phyloP scores from a whole-genome alignment of 2,888 invertebrate genomes.

The Nemotelus nigrinus region DNA sequence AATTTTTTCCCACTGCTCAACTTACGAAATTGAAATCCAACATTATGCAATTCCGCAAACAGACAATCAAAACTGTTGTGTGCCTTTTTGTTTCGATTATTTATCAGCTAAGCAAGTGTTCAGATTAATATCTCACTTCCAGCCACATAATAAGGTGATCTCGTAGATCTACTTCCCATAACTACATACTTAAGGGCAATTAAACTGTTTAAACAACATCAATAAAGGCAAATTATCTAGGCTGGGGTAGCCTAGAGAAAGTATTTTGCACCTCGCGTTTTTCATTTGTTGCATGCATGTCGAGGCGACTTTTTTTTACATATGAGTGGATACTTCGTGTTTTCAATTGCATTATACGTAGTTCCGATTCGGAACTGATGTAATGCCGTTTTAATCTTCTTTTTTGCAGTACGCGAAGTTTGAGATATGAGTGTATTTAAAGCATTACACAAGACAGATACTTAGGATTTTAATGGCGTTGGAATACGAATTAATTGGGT shows the following conservation, averaged over 20 bases:
- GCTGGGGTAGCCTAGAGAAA: constrained; percentile 32
- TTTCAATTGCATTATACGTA: neutral
- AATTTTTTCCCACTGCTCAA: too few species aligned
- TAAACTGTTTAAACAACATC: constrained; percentile 18
- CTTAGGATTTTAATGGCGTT: too few species aligned
- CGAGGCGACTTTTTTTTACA: neutral
- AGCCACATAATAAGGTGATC: neutral
- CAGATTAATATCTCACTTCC: neutral
- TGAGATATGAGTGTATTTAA: too few species aligned
- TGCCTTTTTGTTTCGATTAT: neutral
- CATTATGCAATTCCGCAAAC: too few species aligned
- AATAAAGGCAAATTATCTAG: constrained; percentile 19
- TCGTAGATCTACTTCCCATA: neutral
- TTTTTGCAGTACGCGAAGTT: neutral
- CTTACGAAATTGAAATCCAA: too few species aligned
- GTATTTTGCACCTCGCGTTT: constrained; percentile 24
- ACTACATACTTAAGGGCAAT: constrained; percentile 20
- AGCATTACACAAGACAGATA: too few species aligned
- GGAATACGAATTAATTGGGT: too few species aligned
- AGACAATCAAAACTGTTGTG: neutral
- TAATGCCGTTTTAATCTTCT: constrained; percentile 4
- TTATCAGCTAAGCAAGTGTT: neutral
- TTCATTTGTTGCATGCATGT: too few species aligned
- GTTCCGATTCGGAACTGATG: constrained; percentile 16
- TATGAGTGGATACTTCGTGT: neutral